Base-by-base conservation (phyloP, 1,140 invertebrate species). In the Lepidurus couesii region DNA sequence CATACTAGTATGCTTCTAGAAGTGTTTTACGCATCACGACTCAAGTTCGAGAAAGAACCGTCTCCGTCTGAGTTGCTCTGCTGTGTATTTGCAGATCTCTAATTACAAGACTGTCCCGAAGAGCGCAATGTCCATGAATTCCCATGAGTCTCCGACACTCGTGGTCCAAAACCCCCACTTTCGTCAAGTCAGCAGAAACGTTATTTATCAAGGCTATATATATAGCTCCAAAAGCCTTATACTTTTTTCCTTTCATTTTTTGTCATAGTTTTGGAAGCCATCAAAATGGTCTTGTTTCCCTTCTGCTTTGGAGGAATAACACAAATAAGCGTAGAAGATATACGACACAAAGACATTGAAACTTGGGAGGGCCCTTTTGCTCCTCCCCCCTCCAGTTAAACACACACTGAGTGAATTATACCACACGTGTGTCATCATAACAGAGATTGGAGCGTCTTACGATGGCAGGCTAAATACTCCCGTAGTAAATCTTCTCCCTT, bases 381-480 rank as follows among this genome's bases (percentile, higher is more conserved):
- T 34, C 34, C 34, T 34, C 34, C 34, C 34, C 34, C 34, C 34
- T 34, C 34, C 34, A 34, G 13, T 65, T 65, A 65, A 65, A 65
- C 53, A 65, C 34, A 34, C 53, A 65, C 53, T 65, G n/a, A 9
- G 45, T 65, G 53, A 65, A 65, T 65, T 65, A 65, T 65, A 65
- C 53, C 21, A 65, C 53, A 65, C n/a, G 1, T 65, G 53, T 65
- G 53, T 65, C 53, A 65, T 65, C 53, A 65, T 65, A 65, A 65
- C 9, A 13, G 13, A 65, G 53, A 65, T 65, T 65, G 53, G n/a
- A 65, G 16, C n/a, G 21, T 65, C 16, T 65, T 65, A 65, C 6
- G 16, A 16, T 65, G 53, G 53, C 53, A 65, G 53, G 53, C 16
- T 11, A 65, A 65, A 65, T 65, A 21, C 53, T 65, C 21, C 6